Conservation (phyloP, 1,140 invertebrate genomes). For the Diploscapter pachys region DNA sequence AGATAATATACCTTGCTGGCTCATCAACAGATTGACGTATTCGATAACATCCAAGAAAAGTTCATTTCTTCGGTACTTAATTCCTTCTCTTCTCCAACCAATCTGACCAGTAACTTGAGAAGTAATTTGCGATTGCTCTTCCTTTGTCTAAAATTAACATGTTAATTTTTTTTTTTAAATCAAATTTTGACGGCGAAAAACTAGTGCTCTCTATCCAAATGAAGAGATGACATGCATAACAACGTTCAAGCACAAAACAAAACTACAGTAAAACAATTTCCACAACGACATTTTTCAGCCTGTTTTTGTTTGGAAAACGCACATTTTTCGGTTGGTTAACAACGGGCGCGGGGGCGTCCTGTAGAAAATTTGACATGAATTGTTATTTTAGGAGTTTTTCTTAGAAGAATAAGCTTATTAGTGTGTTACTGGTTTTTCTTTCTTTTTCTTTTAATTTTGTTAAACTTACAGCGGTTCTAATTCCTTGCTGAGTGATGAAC, state of each 20-base stretch:
- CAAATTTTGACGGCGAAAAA: background rate
- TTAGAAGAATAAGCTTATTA: conserved; percentile 62
- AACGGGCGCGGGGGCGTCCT: too few relatives aligned
- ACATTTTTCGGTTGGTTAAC: too few relatives aligned
- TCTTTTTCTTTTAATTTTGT: background rate
- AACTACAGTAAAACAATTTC: too few relatives aligned
- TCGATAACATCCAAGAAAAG: conserved; percentile 97
- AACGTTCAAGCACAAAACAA: too few relatives aligned
- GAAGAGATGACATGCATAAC: too few relatives aligned
- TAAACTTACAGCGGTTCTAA: conserved; percentile 75
- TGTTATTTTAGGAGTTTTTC: conserved; percentile 68
- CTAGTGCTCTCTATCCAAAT: too few relatives aligned
- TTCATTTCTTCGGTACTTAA: conserved; percentile 97
- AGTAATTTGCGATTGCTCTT: conserved; percentile 98
- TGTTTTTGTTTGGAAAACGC: too few relatives aligned
- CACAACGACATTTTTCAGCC: too few relatives aligned
- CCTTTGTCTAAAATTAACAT: conserved; percentile 75
- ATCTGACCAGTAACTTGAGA: conserved; percentile 96
- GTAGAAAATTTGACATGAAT: too few relatives aligned
- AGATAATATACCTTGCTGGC: conserved; percentile 78
- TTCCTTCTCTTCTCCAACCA: conserved; percentile 98
- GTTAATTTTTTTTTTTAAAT: conserved; percentile 12
- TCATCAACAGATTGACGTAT: conserved; percentile 98
- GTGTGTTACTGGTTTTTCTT: background rate
- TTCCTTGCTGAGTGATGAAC: conserved; percentile 98